Evolutionary conservation across 1,140 invertebrate species (phyloP).

Genomic region (Drosophila cardini): DNA sequence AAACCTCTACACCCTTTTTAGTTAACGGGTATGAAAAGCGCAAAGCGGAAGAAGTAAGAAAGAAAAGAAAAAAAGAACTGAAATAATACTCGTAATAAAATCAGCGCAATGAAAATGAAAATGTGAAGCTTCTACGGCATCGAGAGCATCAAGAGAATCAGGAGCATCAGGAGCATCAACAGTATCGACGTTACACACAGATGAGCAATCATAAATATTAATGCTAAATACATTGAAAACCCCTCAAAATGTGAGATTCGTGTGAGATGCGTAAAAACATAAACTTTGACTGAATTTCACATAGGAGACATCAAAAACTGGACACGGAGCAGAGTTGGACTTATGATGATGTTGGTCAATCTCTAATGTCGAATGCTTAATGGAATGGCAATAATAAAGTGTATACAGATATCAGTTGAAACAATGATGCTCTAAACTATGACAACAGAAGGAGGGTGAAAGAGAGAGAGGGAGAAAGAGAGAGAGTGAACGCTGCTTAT

Average conservation of each 20-base stretch:
- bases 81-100: constrained; percentile 71
- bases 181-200: constrained; percentile 58
- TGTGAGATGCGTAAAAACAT: background rate
- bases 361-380: constrained; percentile 31
- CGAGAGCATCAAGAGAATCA: constrained; percentile 27
- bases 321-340: background rate
- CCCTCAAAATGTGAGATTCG: background rate
- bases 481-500: background rate
- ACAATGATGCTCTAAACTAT: constrained; percentile 26
- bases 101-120: constrained; percentile 75
- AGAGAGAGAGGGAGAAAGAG: background rate
- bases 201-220: constrained; percentile 82
- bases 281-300: too few relatives aligned
- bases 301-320: background rate
- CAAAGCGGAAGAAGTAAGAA: too few relatives aligned
- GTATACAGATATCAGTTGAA: constrained; percentile 15
- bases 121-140: constrained; percentile 17
- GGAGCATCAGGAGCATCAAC: constrained; percentile 20
- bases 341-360: constrained; percentile 7
- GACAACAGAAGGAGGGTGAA: background rate
- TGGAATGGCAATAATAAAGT: constrained; percentile 42
- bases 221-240: constrained; percentile 70
- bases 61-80: background rate
- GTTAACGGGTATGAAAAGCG: background rate
- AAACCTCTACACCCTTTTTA: background rate